phyloP scores from a whole-genome alignment of 2,797 vertebrate species.

The Loris lydekkerianus region DNA sequence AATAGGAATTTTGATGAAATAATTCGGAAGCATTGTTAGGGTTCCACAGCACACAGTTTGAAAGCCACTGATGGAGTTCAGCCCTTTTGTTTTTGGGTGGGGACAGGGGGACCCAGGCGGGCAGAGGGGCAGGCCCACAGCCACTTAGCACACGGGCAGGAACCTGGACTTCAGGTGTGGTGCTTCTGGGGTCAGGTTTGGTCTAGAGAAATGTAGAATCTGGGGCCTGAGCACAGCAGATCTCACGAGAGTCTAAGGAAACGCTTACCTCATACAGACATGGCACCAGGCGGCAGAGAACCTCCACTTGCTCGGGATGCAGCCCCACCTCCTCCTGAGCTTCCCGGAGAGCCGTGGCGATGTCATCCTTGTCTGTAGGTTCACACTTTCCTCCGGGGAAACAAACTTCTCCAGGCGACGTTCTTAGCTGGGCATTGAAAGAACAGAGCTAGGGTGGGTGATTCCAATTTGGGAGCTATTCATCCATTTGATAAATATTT shows the following conservation, averaged over 20 bases:
- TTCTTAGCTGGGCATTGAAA: slow-evolving; percentile 90
- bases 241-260: rapidly evolving
- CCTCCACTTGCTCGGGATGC: slow-evolving; percentile 90
- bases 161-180: neutral
- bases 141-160: neutral
- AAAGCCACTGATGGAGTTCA: neutral
- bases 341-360: slow-evolving; percentile 95
- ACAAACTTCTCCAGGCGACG: slow-evolving; percentile 94
- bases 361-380: slow-evolving; percentile 90
- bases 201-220: neutral
- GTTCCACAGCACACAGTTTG: neutral
- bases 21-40: neutral
- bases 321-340: slow-evolving; percentile 96
- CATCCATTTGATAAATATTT: neutral
- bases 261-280: slow-evolving; percentile 89
- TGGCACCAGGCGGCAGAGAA: slow-evolving; percentile 92
- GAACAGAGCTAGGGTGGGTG: neutral
- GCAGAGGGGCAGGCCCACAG: neutral
- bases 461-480: neutral
- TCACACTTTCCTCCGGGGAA: slow-evolving; percentile 96
- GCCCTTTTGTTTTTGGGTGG: neutral
- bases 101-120: too few relatives aligned
- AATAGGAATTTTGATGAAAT: neutral
- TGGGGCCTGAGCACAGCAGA: neutral
- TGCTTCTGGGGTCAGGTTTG: neutral